Conservation (phyloP, 2,113 vertebrate genomes). For the Thymallus thymallus region DNA sequence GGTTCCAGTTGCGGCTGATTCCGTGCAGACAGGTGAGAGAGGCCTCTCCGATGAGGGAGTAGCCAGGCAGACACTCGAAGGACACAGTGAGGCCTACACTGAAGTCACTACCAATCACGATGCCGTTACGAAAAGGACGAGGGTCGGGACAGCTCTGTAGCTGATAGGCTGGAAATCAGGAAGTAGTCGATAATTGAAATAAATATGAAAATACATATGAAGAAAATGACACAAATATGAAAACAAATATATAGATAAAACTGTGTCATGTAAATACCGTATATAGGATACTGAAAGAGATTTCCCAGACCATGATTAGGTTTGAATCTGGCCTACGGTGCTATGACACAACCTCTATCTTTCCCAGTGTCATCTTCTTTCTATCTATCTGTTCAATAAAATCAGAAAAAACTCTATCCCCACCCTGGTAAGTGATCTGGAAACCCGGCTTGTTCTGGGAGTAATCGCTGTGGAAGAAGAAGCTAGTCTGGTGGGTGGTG, state of each 20-base stretch:
- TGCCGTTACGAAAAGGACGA: constrained; percentile 93
- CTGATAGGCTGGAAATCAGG: constrained; percentile 85
- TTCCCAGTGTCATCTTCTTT: too few relatives aligned
- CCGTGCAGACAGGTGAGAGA: constrained; percentile 96
- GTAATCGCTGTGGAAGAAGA: constrained; percentile 98
- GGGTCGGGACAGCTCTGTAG: constrained; percentile 97
- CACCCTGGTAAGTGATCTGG: constrained; percentile 95
- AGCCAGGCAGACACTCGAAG: constrained; percentile 94
- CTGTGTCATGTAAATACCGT: too few relatives aligned
- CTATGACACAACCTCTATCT: too few relatives aligned
- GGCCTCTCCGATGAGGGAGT: constrained; percentile 91
- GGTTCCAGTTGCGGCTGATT: constrained; percentile 96
- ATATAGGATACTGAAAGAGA: too few relatives aligned
- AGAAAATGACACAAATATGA: too few relatives aligned
- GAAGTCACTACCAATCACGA: constrained; percentile 93
- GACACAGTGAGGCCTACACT: constrained; percentile 96
- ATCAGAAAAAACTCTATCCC: constrained; percentile 5
- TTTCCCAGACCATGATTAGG: too few relatives aligned
- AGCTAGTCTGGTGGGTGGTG: constrained; percentile 95
- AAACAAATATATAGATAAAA: too few relatives aligned
- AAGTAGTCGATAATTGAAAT: constrained; percentile 1
- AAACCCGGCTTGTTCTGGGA: constrained; percentile 98
- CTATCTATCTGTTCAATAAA: too few relatives aligned
- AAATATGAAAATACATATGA: background rate
- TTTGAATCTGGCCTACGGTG: too few relatives aligned